Conservation (phyloP, 2,797 vertebrate species). For the Lithobates pipiens region DNA sequence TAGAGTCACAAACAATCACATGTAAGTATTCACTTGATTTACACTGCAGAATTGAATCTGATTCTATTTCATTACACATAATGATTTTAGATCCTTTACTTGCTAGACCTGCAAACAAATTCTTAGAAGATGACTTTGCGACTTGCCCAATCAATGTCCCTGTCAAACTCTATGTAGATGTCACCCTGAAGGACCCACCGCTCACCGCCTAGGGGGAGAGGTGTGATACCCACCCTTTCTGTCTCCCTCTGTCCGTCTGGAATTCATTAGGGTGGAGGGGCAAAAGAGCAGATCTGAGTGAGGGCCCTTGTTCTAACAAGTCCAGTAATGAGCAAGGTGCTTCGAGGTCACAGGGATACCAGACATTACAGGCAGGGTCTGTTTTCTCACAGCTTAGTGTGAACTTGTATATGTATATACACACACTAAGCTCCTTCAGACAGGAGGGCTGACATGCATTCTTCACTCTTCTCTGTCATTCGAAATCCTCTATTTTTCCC, state of each 20-base stretch:
- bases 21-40: too few species aligned
- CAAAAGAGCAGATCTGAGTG: slow-evolving; percentile 32
- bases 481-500: neutral
- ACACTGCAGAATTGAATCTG: too few species aligned
- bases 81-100: too few species aligned
- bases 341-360: slow-evolving; percentile 45
- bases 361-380: slow-evolving; percentile 49
- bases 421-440: slow-evolving; percentile 2
- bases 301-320: slow-evolving; percentile 52
- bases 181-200: slow-evolving; percentile 16
- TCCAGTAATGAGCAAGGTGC: slow-evolving; percentile 59
- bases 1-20: too few species aligned
- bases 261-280: slow-evolving; percentile 46
- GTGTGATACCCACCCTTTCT: slow-evolving; percentile 19
- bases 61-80: too few species aligned
- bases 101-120: neutral
- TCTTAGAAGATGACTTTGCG: slow-evolving; percentile 44
- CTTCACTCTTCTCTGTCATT: slow-evolving; percentile 1
- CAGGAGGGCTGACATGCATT: slow-evolving; percentile 3
- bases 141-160: slow-evolving; percentile 33
- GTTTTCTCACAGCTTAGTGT: slow-evolving; percentile 43
- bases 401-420: slow-evolving; percentile 27
- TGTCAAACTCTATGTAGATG: slow-evolving; percentile 16
- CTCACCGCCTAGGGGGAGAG: slow-evolving; percentile 40
- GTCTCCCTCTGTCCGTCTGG: slow-evolving; percentile 50